Evolutionary conservation across 2,888 invertebrate species (phyloP).

Genomic region (Adelognathus sp.): DNA sequence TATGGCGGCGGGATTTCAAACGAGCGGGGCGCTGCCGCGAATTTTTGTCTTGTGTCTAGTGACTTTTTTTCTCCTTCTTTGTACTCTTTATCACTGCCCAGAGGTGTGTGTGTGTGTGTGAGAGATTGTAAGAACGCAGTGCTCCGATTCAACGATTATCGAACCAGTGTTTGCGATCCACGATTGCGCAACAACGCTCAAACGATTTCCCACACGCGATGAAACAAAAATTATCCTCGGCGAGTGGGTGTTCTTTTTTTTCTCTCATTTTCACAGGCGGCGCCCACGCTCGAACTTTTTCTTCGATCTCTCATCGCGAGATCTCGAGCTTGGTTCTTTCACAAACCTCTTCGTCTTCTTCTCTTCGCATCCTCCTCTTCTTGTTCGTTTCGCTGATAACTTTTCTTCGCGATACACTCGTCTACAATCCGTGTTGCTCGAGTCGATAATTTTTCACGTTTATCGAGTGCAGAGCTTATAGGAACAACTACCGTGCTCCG

Average conservation of each 20-base stretch:
- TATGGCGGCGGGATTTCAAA: slow-evolving; percentile 65
- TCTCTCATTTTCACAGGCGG: neutral
- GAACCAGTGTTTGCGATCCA: slow-evolving; percentile 52
- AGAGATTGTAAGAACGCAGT: slow-evolving; percentile 24
- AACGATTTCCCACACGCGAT: slow-evolving; percentile 45
- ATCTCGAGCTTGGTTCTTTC: neutral
- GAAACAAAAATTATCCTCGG: slow-evolving; percentile 25
- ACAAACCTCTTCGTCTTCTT: neutral
- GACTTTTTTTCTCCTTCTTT: slow-evolving; percentile 42
- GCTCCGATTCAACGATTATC: slow-evolving; percentile 27
- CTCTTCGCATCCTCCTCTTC: slow-evolving; percentile 4
- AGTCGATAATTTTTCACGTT: slow-evolving; percentile 46
- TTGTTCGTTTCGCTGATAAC: neutral
- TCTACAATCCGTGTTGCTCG: slow-evolving; percentile 35
- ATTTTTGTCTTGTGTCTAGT: slow-evolving; percentile 11
- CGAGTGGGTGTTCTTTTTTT: slow-evolving; percentile 9
- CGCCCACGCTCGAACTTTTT: neutral
- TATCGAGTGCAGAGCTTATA: slow-evolving; percentile 66
- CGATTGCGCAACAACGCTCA: slow-evolving; percentile 43
- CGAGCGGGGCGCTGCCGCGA: slow-evolving; percentile 57
- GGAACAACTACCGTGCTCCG: slow-evolving; percentile 78
- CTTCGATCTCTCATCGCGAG: slow-evolving; percentile 19
- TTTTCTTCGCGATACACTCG: neutral
- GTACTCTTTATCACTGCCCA: slow-evolving; percentile 59
- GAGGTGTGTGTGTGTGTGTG: slow-evolving; percentile 17